Percentiles rank a stretch among this genome's conserved stretches.
Conservation (phyloP, 2,888 invertebrate genomes). For the Microplitis deprimator region DNA sequence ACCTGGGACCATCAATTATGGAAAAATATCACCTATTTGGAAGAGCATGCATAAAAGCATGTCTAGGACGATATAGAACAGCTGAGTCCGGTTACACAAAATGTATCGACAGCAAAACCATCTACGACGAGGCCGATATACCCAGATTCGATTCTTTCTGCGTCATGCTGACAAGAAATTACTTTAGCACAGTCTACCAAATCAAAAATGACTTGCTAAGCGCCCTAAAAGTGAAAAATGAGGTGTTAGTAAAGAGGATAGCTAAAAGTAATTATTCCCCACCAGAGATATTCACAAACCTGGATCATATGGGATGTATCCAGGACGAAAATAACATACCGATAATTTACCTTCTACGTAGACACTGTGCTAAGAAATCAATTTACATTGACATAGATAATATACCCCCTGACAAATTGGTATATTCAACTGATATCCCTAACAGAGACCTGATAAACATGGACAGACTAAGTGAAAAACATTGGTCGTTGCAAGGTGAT, state of each 20-base stretch:
- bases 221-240: neutral
- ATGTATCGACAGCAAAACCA: neutral
- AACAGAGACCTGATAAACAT: slow-evolving; percentile 40
- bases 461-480: neutral
- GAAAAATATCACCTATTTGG: slow-evolving; percentile 30
- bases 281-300: slow-evolving; percentile 6
- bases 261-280: neutral
- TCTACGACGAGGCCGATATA: neutral
- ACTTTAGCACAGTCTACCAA: neutral
- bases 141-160: slow-evolving; percentile 10
- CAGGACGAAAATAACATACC: slow-evolving; percentile 21
- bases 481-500: slow-evolving; percentile 30
- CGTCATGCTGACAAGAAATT: slow-evolving; percentile 19
- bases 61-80: neutral
- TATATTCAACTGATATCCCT: slow-evolving; percentile 22
- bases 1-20: slow-evolving; percentile 24
- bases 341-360: slow-evolving; percentile 4
- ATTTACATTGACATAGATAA: neutral
- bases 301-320: slow-evolving; percentile 8
- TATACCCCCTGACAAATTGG: neutral
- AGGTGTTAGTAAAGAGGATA: neutral
- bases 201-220: slow-evolving; percentile 6
- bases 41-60: neutral
- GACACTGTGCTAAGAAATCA: slow-evolving; percentile 17
- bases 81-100: neutral